phyloP scores from a whole-genome alignment of 1,140 invertebrate species.

The Anthonomus grandis region DNA sequence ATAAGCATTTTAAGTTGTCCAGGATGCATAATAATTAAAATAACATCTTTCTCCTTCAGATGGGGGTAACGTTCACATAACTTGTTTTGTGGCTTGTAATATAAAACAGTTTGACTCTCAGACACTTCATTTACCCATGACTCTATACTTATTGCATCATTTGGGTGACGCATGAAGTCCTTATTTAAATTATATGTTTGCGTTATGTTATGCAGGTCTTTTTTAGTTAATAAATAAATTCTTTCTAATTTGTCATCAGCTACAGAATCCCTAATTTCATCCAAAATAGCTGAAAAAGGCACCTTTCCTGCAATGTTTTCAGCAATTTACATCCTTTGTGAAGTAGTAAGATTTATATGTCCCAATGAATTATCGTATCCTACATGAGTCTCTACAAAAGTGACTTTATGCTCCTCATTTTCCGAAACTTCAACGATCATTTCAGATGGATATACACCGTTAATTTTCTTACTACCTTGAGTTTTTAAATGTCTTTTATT shows the following conservation, averaged over 20 bases:
- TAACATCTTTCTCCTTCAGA: slow-evolving; percentile 12
- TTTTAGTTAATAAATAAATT: neutral
- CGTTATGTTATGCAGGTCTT: slow-evolving; percentile 1
- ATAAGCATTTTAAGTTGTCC: slow-evolving; percentile 6
- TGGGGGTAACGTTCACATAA: neutral
- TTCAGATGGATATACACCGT: slow-evolving; percentile 4
- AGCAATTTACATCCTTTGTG: neutral
- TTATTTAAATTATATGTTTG: neutral
- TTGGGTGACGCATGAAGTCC: neutral
- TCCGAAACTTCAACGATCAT: neutral
- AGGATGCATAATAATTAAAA: slow-evolving; percentile 9
- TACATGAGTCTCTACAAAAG: slow-evolving; percentile 9
- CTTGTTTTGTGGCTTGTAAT: slow-evolving; percentile 7
- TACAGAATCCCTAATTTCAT: neutral
- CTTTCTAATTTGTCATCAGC: neutral
- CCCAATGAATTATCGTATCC: slow-evolving; percentile 11
- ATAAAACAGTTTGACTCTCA: neutral
- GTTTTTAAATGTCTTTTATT: too few relatives aligned
- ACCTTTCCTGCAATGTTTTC: slow-evolving; percentile 3
- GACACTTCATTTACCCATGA: slow-evolving; percentile 1
- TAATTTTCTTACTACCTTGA: neutral
- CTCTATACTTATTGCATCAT: slow-evolving; percentile 9
- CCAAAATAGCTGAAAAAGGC: neutral
- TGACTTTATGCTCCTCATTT: slow-evolving; percentile 11
- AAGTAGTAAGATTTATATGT: neutral